Evolutionary conservation across 2,888 invertebrate genomes (phyloP), one percentile per base, ranked within the genome.

Genomic region (Ephialtes manifestator): DNA sequence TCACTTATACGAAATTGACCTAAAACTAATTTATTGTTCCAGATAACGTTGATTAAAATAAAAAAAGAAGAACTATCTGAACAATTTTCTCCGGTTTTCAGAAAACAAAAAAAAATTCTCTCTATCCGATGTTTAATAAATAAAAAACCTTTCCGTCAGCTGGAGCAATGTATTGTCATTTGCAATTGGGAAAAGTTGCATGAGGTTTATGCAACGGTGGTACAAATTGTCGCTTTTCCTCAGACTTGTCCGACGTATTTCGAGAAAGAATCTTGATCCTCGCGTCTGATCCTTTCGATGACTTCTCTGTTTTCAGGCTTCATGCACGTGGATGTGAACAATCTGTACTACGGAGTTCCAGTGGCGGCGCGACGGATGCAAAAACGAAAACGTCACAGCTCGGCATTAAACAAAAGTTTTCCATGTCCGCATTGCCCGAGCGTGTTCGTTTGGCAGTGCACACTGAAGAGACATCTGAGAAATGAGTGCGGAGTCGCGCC

Each of bases 401-500:
- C 31, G n/a, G 2, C 43, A 11, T 24, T 18, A 11, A 65, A 43
- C 48, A 58, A 67, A 77, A 60, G 60, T 67, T 89, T 87, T 67
- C 85, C 85, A 15, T 90, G 89, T 83, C 87, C 88, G 1, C 87
- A 84, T 48, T 90, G 90, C 81, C 87, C 88, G 15, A 88, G 88
- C 46, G 83, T 86, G 24, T 91, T 90, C 67, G 87, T 86, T 46
- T 85, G 89, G 85, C 88, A 89, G 65, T 88, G 88, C 39, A 90
- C 87, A 18, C 70, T 92, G 67, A 87, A 65, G 43, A 78, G 84
- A 51, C 91, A 92, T 75, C 80, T 90, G 39, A 84, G 80, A 39
- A 89, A 89, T 63, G 92, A 89, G 68, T 91, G 92, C 81, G 91
- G 92, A 4, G 78, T 86, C 51, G 85, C 84, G 51, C 89, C 90